phyloP scores from a whole-genome alignment of 2,888 invertebrate species.

The Eueremaeus valkanovi region DNA sequence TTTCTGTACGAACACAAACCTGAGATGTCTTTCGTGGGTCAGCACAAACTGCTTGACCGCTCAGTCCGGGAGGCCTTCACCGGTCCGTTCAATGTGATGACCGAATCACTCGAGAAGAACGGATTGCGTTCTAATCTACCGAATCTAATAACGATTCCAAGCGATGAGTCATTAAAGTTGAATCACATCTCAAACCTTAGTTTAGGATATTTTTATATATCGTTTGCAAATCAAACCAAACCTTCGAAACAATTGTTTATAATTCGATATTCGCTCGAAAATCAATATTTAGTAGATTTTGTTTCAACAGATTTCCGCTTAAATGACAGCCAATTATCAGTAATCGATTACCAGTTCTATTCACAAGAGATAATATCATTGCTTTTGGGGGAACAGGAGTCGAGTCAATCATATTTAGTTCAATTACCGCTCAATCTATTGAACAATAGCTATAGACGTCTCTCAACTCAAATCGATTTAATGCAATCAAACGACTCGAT shows the following conservation, averaged over 20 bases:
- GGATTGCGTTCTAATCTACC: not conserved
- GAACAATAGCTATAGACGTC: not conserved
- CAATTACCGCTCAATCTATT: slow-evolving; percentile 49
- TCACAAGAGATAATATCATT: slow-evolving; percentile 51
- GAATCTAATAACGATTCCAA: not conserved
- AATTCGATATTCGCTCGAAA: not conserved
- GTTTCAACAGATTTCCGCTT: not conserved
- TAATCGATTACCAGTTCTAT: slow-evolving; percentile 51
- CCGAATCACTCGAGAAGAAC: slow-evolving; percentile 31
- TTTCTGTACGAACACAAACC: slow-evolving; percentile 70
- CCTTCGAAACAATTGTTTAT: not conserved
- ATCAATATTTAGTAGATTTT: not conserved
- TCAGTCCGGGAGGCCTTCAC: slow-evolving; percentile 65
- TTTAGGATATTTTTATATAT: slow-evolving; percentile 18
- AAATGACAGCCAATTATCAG: not conserved
- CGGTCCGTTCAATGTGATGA: slow-evolving; percentile 50
- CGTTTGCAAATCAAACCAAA: slow-evolving; percentile 6
- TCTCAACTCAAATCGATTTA: not conserved
- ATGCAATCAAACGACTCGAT: no score
- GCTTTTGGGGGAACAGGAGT: slow-evolving; percentile 50
- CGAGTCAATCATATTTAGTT: slow-evolving; percentile 50
- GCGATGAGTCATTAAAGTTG: not conserved
- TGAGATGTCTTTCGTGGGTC: slow-evolving; percentile 73
- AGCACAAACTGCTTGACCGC: slow-evolving; percentile 66
- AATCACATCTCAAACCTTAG: slow-evolving; percentile 12